Evolutionary conservation across 2,888 invertebrate species (phyloP).

Genomic region (Eilema depressum): DNA sequence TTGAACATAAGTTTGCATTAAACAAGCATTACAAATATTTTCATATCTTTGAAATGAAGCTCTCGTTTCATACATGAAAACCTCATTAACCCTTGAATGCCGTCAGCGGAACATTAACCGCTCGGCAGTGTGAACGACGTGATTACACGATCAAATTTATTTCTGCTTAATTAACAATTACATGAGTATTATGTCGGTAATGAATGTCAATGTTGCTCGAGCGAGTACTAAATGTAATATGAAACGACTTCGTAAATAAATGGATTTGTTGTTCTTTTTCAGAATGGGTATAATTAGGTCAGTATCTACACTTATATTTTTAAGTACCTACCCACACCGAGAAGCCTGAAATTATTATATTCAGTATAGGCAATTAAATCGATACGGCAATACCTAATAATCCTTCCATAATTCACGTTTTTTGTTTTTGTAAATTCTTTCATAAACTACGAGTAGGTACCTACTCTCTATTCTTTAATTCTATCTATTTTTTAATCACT

Average conservation of each 20-base stretch:
- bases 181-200: constrained; percentile 16
- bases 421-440: too few species aligned
- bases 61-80: constrained; percentile 30
- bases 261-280: background rate
- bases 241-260: background rate
- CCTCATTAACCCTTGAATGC: constrained; percentile 38
- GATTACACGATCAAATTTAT: constrained; percentile 42
- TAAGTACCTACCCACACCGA: too few species aligned
- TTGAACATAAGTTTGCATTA: constrained; percentile 21
- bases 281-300: background rate
- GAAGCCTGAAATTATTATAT: too few species aligned
- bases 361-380: too few species aligned
- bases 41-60: constrained; percentile 29
- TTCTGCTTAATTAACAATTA: constrained; percentile 39
- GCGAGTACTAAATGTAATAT: background rate
- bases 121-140: constrained; percentile 33
- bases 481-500: too few species aligned
- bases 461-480: too few species aligned
- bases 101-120: constrained; percentile 39
- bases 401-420: background rate
- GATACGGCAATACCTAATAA: background rate
- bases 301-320: background rate
- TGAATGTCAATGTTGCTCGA: background rate
- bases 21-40: background rate
- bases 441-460: too few species aligned